Evolutionary conservation across 2,113 vertebrate genomes (phyloP), one percentile per base, ranked within the genome.

Genomic region (Coregonus clupeaformis): DNA sequence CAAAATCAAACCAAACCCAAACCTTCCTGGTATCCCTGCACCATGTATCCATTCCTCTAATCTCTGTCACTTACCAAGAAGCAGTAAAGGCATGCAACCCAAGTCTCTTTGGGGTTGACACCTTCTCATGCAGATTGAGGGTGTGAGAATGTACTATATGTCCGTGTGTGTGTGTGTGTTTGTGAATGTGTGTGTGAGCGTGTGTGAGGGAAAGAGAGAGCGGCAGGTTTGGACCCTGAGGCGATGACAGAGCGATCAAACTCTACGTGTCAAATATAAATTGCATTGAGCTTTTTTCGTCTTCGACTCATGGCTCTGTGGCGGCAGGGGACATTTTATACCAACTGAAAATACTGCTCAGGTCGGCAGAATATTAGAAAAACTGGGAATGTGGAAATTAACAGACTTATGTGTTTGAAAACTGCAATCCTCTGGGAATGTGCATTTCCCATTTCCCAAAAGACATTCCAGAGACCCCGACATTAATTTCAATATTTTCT

Each of bases 161-260:
- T 65, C 7, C n/a, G 30, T 66, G 13, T 47, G 42, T 52, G 24
- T 64, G n/a, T 68, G 68, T 49, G 71, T 52, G 29, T 60, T 60
- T 11, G 6, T 12, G 25, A 4, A 0, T 14, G 24, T 4, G 25
- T 27, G 27, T 81, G 42, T 32, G 63, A 70, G 73, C 71, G 78
- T 72, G 77, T 76, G 65, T 42, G 76, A 24, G 42, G 11, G 67
- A 45, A 18, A 68, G 49, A 68, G 76, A 81, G 85, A 83, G 82
- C 60, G 72, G 86, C 88, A 90, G 86, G 86, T 88, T 88, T 74
- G 84, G 85, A 78, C 88, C 92, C 91, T 64, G 73, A 89, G 90
- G 92, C 91, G 90, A 92, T 92, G 91, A 93, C 92, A 92, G 91
- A 92, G 88, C 91, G 90, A 93, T 93, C 92, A 92, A 92, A 91